Base-by-base conservation (phyloP, 2,888 invertebrate genomes). In the Taenaris catops region DNA sequence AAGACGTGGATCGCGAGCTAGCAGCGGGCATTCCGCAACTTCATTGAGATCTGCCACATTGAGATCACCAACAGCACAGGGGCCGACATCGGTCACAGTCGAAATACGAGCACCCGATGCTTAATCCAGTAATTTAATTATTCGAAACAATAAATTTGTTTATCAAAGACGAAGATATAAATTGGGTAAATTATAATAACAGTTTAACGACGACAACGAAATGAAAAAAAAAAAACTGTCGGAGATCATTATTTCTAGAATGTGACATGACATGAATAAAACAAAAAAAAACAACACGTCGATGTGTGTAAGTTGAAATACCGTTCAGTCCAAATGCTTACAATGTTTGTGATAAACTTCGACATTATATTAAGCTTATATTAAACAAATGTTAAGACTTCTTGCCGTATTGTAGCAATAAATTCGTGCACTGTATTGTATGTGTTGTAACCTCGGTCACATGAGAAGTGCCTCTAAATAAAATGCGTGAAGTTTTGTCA, bases 11-110 rank as follows among this genome's bases (percentile, higher is more conserved):
- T 94, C 94, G 43, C 90, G 92, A 63, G 91, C 91, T 27, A 93
- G 93, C 70, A 93, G 93, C 64, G 94, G 92, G 53, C 92, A 92
- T 35, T 94, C 94, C n/a, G 93, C 91, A 29, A 88, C 91, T 9
- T 94, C 94, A 11, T 74, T 91, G 49, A 89, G 91, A 55, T 92
- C 93, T 36, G 91, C 90, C 43, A 91, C 63, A 51, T 74, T 71
- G 8, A 71, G 69, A 19, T 84, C 80, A 6, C 84, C 79, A 1
- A 84, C 78, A 6, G 56, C 76, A 0, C 68, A 76, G 0, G 83
- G 84, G 19, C 87, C 84, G 1, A 80, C 84, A 7, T 84, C 84
- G 62, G 92, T 94, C 44, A 93, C 93, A 47, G 92, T 94, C 34
- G 94, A 94, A 81, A 91, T 94, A 55, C 90, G 92, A 58, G 91